A percentile compares a stretch with the other conserved stretches of the same genome.
These are phyloP conservation scores for Phylloscopus trochilus DNA, from an alignment of 2,113 vertebrate species.

Conservation along the genomic window DNA sequence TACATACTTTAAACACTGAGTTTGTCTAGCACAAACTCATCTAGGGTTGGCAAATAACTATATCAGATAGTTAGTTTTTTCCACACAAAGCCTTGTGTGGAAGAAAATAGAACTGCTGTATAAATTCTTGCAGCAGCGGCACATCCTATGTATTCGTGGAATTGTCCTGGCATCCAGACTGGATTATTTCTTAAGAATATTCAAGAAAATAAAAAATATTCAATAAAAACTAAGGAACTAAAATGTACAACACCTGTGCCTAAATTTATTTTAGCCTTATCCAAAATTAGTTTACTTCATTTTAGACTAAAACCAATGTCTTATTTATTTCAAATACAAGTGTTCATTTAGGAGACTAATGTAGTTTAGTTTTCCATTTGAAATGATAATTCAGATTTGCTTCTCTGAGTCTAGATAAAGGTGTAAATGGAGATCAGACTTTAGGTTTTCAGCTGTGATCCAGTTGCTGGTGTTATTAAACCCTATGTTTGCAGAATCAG, in stretches of 20 bases:
- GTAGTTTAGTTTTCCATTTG: not conserved
- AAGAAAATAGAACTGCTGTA: not conserved
- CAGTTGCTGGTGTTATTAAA: not conserved
- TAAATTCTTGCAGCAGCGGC: not conserved
- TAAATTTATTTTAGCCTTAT: not conserved
- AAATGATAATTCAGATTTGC: not conserved
- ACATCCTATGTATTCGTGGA: not conserved
- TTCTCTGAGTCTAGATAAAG: not conserved
- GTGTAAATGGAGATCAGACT: not conserved
- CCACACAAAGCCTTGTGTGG: not conserved
- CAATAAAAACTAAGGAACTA: not conserved
- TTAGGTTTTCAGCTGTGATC: not conserved
- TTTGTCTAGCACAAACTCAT: not conserved
- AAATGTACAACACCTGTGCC: not conserved
- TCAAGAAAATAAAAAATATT: not conserved
- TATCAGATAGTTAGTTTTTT: not conserved
- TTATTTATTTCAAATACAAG: not conserved
- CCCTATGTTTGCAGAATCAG: not conserved
- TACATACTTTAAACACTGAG: not conserved
- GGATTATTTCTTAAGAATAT: not conserved
- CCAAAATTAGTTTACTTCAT: not conserved
- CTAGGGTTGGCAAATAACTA: not conserved
- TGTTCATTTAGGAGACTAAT: not conserved
- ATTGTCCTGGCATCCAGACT: not conserved
- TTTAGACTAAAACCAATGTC: not conserved